Evolutionary conservation across 2,113 vertebrate species (phyloP), one percentile per base, ranked within the genome.

Genomic region (Oreochromis aureus): DNA sequence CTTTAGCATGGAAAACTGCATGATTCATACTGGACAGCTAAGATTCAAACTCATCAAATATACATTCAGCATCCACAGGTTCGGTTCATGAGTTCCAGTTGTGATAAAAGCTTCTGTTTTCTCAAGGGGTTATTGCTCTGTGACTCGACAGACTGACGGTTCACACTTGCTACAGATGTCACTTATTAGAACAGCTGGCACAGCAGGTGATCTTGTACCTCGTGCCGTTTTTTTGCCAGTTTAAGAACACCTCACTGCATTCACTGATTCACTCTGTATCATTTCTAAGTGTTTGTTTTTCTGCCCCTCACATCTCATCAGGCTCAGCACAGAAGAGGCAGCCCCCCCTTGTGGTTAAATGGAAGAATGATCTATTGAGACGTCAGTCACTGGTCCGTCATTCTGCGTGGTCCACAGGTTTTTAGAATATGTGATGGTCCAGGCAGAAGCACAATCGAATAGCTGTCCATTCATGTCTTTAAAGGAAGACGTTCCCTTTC

Each of bases 61-160:
- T 8, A 51, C 48, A 63, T 85, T 86, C 34, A 19, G 36, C 10
- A 22, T 48, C 39, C 24, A 80, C 66, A 55, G 6, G 36, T 80
- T 63, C 36, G 19, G 24, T 39, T 36, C 2, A 66, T 7, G 10
- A 82, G 80, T 16, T 69, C 81, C 53, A 59, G 39, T n/a, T 87
- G 55, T 56, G 19, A 24, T 22, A 63, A 83, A 61, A 86, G 36
- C 53, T 22, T 66, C n/a, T 51, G 3, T 44, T 41, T 59, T n/a
- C 3, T 59, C 44, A 4, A 73, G 30, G 41, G n/a, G 13, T 89
- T 92, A 86, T 91, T 90, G 90, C 85, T 89, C 78, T 80, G 73
- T 59, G 44, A 58, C 51, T 22, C 10, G 1, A 66, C 48, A 80
- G 46, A 36, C 41, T 34, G 61, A 53, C 34, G 48, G 16, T 71